Evolutionary conservation across 2,113 vertebrate species (phyloP), one percentile per base, ranked within the genome.

Genomic region (Corythaixoides concolor): DNA sequence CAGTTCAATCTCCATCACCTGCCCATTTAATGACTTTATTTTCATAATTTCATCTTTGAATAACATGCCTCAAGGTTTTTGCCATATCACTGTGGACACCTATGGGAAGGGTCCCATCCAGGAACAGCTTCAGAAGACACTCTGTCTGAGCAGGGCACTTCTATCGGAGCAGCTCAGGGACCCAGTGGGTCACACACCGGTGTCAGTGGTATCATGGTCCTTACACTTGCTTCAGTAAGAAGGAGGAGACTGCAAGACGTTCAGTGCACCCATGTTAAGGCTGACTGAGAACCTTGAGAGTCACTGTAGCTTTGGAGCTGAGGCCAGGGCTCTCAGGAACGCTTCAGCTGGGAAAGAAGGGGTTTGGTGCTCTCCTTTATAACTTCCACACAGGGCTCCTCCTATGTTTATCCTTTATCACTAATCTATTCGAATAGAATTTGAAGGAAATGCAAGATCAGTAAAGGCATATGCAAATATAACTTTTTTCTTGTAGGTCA

Each of bases 401-500:
- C 32, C 60, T 68, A 7, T 77, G 62, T 93, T 92, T 96, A 87
- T 94, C 47, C 81, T 94, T 95, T 91, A 85, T 59, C 94, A 69
- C 49, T 96, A 91, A 96, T 91, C 91, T 95, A 70, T 89, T 91
- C 2, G 30, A 88, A 85, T 37, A 88, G 47, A 93, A 94, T 88
- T 80, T 76, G 75, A 96, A 89, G 78, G 74, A 90, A 94, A 91
- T 77, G 55, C 91, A 89, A 91, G 91, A 95, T 77, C 91, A 93
- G 77, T 97, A 97, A 96, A 97, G 78, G 93, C 91, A 64, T 96
- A 97, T 94, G 96, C 95, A 97, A 97, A 97, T 94, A 91, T 55
- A 95, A 95, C 93, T 85, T 93, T 92, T 95, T 97, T 92, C 95
- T 85, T 96, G 96, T 97, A 97, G 97, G 97, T 97, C 97, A 96